These are phyloP conservation scores for Anadara kagoshimensis DNA, from an alignment of 1,140 invertebrate species.

Conservation along the genomic window DNA sequence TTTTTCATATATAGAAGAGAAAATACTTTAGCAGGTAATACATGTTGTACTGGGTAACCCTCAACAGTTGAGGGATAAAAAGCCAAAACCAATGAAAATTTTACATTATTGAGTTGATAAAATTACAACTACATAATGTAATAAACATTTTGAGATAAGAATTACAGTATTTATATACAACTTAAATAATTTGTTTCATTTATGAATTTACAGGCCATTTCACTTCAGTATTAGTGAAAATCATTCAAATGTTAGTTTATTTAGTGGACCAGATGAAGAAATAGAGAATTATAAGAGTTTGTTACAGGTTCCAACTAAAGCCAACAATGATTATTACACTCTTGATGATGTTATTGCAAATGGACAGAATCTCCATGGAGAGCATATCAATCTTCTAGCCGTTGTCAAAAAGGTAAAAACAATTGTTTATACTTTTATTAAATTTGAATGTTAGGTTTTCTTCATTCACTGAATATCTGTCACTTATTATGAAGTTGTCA, in stretches of 20 bases:
- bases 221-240: conserved; percentile 65
- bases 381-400: conserved; percentile 65
- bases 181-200: conserved; percentile 27
- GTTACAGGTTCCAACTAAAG: conserved; percentile 54
- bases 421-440: neutral
- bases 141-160: too few species aligned
- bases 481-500: neutral
- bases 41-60: too few species aligned
- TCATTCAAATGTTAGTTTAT: conserved; percentile 54
- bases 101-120: too few species aligned
- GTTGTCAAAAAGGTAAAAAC: conserved; percentile 63
- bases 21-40: too few species aligned
- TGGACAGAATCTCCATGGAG: conserved; percentile 62
- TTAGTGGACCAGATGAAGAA: conserved; percentile 49
- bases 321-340: conserved; percentile 68
- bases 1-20: too few species aligned
- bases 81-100: too few species aligned
- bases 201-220: conserved; percentile 54
- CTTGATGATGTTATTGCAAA: conserved; percentile 67
- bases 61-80: too few species aligned
- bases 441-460: too few species aligned
- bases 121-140: too few species aligned
- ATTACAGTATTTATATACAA: too few species aligned
- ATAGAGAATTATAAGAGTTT: conserved; percentile 38
- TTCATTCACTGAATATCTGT: neutral